These are phyloP conservation scores for Charadrius vociferus DNA, from an alignment of 2,113 vertebrate species.

Conservation along the genomic window DNA sequence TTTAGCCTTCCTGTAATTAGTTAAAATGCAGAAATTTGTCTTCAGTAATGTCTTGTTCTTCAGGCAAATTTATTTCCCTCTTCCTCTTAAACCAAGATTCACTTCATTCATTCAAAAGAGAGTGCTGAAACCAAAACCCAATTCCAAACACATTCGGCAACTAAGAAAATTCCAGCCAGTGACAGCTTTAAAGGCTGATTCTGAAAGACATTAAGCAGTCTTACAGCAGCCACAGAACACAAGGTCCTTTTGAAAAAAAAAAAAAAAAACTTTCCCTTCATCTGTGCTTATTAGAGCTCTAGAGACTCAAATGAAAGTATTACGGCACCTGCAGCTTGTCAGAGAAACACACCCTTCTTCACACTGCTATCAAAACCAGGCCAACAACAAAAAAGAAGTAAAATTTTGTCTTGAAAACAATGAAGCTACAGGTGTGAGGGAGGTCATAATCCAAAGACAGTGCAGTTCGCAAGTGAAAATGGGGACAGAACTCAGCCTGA, in stretches of 20 bases:
- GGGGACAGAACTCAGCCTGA: constrained; percentile 63
- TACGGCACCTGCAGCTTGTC: constrained; percentile 34
- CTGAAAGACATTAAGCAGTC: constrained; percentile 38
- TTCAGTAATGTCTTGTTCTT: background rate
- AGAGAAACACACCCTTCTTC: constrained; percentile 46
- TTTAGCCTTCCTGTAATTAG: background rate
- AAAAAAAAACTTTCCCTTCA: constrained; percentile 34
- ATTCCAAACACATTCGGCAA: background rate
- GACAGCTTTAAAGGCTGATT: constrained; percentile 1
- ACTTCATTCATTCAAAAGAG: background rate
- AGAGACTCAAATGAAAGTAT: constrained; percentile 32
- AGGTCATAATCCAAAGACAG: constrained; percentile 54
- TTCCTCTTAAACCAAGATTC: background rate
- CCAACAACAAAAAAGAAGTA: constrained; percentile 43
- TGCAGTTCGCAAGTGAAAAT: constrained; percentile 36
- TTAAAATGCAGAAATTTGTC: background rate
- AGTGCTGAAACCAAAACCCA: background rate
- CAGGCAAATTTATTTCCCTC: background rate
- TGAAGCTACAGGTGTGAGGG: constrained; percentile 43
- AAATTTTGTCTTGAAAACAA: constrained; percentile 51
- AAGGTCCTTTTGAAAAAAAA: background rate
- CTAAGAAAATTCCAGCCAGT: background rate
- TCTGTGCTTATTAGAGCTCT: constrained; percentile 39
- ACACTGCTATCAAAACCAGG: constrained; percentile 44
- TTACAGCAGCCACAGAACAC: background rate